These are phyloP conservation scores for Meloidogyne hapla DNA, from an alignment of 1,140 invertebrate genomes.

Conservation along the genomic window DNA sequence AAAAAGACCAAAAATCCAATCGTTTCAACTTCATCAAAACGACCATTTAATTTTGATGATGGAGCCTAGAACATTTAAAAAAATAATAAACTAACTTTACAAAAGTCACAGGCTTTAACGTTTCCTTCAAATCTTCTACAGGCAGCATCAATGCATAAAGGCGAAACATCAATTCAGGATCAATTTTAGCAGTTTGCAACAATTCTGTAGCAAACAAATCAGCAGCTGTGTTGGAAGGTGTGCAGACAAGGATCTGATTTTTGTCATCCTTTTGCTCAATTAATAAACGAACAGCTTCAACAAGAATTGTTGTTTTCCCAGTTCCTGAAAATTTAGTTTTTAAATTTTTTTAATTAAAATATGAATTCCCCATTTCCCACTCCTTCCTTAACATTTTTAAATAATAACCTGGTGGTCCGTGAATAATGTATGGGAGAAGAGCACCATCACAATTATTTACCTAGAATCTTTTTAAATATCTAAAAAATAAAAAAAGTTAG, in stretches of 20 bases:
- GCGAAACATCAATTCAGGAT: constrained; percentile 17
- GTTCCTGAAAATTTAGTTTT: constrained; percentile 23
- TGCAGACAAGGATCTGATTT: constrained; percentile 29
- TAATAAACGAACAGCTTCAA: constrained; percentile 33
- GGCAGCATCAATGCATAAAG: constrained; percentile 26
- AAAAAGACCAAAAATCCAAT: no score
- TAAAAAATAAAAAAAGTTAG: neutral
- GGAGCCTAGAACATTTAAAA: no score
- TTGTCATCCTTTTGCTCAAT: neutral
- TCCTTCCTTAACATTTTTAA: no score
- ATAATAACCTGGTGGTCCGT: constrained; percentile 33
- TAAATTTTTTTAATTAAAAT: neutral
- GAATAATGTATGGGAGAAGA: constrained; percentile 20
- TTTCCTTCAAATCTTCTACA: constrained; percentile 11
- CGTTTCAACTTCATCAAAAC: no score
- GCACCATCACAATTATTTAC: constrained; percentile 12
- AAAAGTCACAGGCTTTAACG: constrained; percentile 2
- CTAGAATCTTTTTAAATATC: neutral
- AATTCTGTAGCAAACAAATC: constrained; percentile 33
- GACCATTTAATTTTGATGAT: no score
- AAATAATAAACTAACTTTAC: constrained; percentile 30
- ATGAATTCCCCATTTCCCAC: no score
- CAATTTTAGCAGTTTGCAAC: constrained; percentile 9
- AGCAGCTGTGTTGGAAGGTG: constrained; percentile 37
- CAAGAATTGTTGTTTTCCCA: constrained; percentile 32